Base-by-base conservation (phyloP, 2,797 vertebrate species). In the Crocidura indochinensis region DNA sequence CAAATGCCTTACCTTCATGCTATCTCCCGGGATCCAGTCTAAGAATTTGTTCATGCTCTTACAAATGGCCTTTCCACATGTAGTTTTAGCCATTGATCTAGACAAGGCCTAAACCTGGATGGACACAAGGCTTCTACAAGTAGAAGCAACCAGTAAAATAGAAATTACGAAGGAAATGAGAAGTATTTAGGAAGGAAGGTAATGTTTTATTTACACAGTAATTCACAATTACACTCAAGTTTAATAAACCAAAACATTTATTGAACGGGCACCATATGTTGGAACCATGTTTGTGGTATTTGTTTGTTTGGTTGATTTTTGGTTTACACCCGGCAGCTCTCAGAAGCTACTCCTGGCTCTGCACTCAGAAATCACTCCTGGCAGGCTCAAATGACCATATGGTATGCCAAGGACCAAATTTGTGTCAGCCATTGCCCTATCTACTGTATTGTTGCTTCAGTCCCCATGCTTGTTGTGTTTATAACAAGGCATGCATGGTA, bases 241-340 rank as follows among this genome's bases (percentile, higher is more conserved):
- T 84, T 49, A 84, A n/a, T 38, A 67, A 49, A 19, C 86, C 73
- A 47, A 77, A 91, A 10, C 53, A 62, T 26, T 24, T 71, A 51
- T 1, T 60, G 65, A 84, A 74, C 12, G 51, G 29, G 6, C 12
- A 49, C 38, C 87, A 19, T 4, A 19, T 2, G 71, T 29, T 15
- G 0, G n/a, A 38, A 11, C 29, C 46, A 10, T 17, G 24, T 47
- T n/a, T 26, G 44, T 68, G 51, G 56, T 38, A 38, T 38, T 38
- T 38, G 38, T 38, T 38, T 38, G 38, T 38, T 38, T 38, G 38
- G 38, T 38, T 38, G 38, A 5, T 38, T 38, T 38, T 38, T 38
- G 38, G 38, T 38, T 38, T 5, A 38, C 38, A 38, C 38, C 38
- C 38, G 38, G 38, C 38, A 38, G 38, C 38, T 38, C 38, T 38